A percentile compares a stretch with the other conserved stretches of the same genome.
Conservation (phyloP, 2,797 vertebrate species). For the Pseudochirops corinnae region DNA sequence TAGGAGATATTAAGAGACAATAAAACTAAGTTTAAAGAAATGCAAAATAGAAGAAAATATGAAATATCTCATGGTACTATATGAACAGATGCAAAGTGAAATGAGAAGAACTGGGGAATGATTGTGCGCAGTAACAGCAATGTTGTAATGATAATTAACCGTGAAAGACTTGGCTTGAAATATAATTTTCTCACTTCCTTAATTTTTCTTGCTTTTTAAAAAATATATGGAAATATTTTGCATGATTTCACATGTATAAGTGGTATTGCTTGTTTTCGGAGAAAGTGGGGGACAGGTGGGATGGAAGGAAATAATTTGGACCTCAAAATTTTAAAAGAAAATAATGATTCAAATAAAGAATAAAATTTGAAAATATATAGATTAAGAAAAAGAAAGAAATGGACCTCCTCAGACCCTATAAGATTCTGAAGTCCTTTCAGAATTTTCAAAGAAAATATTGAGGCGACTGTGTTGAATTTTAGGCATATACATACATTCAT, state of each 20-base stretch:
- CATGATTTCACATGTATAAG: not conserved
- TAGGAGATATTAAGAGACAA: not conserved
- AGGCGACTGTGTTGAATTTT: not conserved
- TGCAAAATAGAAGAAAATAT: not conserved
- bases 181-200: not conserved
- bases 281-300: not conserved
- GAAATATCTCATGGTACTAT: not conserved
- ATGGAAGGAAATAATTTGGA: not conserved
- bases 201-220: not conserved
- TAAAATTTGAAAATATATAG: not conserved
- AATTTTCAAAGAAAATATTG: not conserved
- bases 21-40: not conserved
- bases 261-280: not conserved
- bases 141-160: not conserved
- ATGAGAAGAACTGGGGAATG: not conserved
- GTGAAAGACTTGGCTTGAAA: not conserved
- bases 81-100: not conserved
- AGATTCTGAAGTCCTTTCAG: not conserved
- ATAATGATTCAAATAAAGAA: not conserved
- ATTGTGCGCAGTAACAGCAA: not conserved
- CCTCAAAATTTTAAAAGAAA: not conserved
- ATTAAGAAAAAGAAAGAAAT: not conserved
- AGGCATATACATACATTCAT: not conserved
- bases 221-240: not conserved
- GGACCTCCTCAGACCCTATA: not conserved